A percentile compares a stretch with the other conserved stretches of the same genome.
phyloP scores from a whole-genome alignment of 2,888 invertebrate species.

The Dryobota labecula region DNA sequence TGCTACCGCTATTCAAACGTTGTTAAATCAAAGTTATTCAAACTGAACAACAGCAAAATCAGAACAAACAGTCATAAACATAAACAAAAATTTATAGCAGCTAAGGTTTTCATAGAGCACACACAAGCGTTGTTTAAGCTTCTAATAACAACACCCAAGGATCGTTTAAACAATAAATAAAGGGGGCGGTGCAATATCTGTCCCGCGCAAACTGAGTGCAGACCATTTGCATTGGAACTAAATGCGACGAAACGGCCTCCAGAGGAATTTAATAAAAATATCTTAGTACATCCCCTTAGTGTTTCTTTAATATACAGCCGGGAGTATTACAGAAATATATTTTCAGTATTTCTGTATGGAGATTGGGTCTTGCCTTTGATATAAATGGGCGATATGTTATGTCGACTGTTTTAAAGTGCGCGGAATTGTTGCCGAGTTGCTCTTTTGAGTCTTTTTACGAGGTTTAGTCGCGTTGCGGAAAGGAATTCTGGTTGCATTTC shows the following conservation, averaged over 20 bases:
- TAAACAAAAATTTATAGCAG: conserved; percentile 49
- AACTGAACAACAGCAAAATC: conserved; percentile 33
- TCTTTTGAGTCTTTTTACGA: conserved; percentile 42
- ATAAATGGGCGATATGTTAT: conserved; percentile 63
- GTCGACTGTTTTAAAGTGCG: conserved; percentile 54
- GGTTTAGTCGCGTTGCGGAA: conserved; percentile 9
- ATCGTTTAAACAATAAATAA: conserved; percentile 85
- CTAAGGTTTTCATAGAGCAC: conserved; percentile 53
- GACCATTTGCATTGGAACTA: conserved; percentile 86
- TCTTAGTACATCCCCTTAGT: conserved; percentile 80
- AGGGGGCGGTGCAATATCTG: conserved; percentile 84
- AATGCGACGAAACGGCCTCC: conserved; percentile 85
- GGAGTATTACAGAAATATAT: conserved; percentile 75
- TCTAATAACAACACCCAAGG: conserved; percentile 75
- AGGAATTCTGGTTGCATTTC: conserved; percentile 4
- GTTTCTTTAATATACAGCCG: conserved; percentile 81
- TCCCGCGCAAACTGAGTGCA: conserved; percentile 80
- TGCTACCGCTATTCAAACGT: too few relatives aligned
- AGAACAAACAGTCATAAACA: conserved; percentile 26
- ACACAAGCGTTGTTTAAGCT: conserved; percentile 71
- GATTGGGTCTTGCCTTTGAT: conserved; percentile 56
- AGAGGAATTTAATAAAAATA: conserved; percentile 89
- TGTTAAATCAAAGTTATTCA: not conserved
- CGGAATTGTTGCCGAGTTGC: conserved; percentile 37
- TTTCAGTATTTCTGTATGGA: conserved; percentile 60